phyloP scores from a whole-genome alignment of 2,888 invertebrate species.

The Cerceris ruficornis region DNA sequence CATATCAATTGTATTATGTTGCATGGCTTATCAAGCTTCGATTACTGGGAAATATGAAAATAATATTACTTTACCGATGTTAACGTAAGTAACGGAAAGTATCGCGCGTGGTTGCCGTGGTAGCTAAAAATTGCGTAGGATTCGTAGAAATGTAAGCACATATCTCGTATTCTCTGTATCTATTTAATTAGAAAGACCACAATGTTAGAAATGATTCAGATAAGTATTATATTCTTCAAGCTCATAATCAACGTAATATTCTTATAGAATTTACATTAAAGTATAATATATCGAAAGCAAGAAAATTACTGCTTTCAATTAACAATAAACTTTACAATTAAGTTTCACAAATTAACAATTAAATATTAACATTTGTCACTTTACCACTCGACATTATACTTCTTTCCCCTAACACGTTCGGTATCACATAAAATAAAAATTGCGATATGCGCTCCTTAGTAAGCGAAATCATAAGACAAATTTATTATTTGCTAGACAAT shows the following conservation, averaged over 20 bases:
- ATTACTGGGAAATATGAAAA: neutral
- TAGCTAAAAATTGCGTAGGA: constrained; percentile 44
- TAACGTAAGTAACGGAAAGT: neutral
- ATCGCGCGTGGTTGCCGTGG: constrained; percentile 32
- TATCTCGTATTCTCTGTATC: constrained; percentile 20
- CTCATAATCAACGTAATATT: neutral
- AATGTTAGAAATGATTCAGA: constrained; percentile 16
- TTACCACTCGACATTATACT: neutral
- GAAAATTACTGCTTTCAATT: neutral
- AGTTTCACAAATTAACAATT: no score
- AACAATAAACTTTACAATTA: no score
- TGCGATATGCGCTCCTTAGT: constrained; percentile 30
- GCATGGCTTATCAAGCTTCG: neutral
- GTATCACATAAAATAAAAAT: constrained; percentile 7
- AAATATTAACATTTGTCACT: constrained; percentile 1
- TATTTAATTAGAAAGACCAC: constrained; percentile 32
- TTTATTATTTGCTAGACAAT: constrained; percentile 1
- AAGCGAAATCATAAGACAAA: constrained; percentile 28
- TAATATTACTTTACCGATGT: neutral
- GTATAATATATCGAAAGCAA: neutral
- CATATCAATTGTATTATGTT: neutral
- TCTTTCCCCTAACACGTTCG: constrained; percentile 15
- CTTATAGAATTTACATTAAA: neutral
- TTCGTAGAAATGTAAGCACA: constrained; percentile 44
- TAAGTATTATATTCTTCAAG: constrained; percentile 15